Conservation (phyloP, 2,888 invertebrate species). For the Philaethria dido region DNA sequence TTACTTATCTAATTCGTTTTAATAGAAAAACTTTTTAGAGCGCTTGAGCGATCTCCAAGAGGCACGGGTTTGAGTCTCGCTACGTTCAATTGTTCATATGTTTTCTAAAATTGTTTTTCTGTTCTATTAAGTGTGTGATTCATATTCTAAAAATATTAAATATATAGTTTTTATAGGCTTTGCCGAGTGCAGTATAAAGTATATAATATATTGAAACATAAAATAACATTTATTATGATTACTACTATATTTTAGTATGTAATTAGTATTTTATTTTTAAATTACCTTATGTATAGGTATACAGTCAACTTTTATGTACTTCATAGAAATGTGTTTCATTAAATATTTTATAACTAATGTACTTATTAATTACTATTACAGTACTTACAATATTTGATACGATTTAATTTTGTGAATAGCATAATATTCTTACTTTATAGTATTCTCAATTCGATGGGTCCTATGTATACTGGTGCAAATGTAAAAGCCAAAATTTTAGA, state of each 20-base stretch:
- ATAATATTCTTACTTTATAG: too few species aligned
- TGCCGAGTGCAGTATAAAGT: neutral
- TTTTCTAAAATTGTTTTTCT: too few species aligned
- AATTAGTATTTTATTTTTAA: neutral
- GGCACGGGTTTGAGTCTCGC: too few species aligned
- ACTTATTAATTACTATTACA: neutral
- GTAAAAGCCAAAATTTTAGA: too few species aligned
- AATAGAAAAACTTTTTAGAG: too few species aligned
- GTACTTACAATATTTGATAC: neutral
- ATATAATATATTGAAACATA: neutral
- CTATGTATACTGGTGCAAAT: too few species aligned
- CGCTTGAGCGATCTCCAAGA: too few species aligned
- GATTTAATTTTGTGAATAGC: neutral
- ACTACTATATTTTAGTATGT: neutral
- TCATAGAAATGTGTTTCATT: constrained; percentile 7
- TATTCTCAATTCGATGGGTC: too few species aligned
- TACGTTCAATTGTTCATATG: too few species aligned
- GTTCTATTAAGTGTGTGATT: too few species aligned
- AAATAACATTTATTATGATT: neutral
- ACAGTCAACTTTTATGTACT: constrained; percentile 1
- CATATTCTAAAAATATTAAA: too few species aligned
- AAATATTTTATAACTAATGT: neutral
- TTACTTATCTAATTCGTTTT: neutral
- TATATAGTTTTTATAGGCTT: too few species aligned
- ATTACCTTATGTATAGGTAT: neutral